phyloP scores from a whole-genome alignment of 2,113 vertebrate genomes.

The Pseudorasbora parva region DNA sequence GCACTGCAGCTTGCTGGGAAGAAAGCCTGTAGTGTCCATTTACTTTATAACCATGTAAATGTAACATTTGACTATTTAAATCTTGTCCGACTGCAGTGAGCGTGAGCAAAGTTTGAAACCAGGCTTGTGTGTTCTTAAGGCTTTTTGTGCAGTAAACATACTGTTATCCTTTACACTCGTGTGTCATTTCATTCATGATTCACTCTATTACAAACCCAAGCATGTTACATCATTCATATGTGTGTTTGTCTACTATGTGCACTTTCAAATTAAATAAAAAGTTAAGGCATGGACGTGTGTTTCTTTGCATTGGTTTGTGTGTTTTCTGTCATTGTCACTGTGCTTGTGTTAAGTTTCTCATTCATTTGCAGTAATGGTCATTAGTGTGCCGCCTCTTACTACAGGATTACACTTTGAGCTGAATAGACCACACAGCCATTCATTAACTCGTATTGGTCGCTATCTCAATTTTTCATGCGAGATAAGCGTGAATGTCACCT shows the following conservation, averaged over 20 bases:
- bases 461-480: slow-evolving; percentile 40
- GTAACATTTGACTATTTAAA: background rate
- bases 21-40: background rate
- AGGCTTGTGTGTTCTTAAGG: background rate
- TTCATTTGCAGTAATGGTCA: slow-evolving; percentile 33
- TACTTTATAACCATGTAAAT: background rate
- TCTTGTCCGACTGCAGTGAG: background rate
- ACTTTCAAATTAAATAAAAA: slow-evolving; percentile 40
- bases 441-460: slow-evolving; percentile 66
- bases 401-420: slow-evolving; percentile 67
- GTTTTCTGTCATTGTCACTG: slow-evolving; percentile 43
- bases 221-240: slow-evolving; percentile 12
- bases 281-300: slow-evolving; percentile 20
- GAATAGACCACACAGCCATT: slow-evolving; percentile 65
- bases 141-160: background rate
- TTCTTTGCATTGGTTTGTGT: slow-evolving; percentile 21
- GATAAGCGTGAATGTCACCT: slow-evolving; percentile 4
- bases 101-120: background rate
- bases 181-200: slow-evolving; percentile 45
- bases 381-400: slow-evolving; percentile 55
- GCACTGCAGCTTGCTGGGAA: slow-evolving; percentile 65
- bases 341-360: slow-evolving; percentile 55
- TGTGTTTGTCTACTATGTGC: slow-evolving; percentile 24
- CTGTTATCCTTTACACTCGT: background rate
- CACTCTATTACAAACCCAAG: slow-evolving; percentile 8